These are phyloP conservation scores for Adelognathus sp. DNA, from an alignment of 2,888 invertebrate genomes.

Conservation along the genomic window DNA sequence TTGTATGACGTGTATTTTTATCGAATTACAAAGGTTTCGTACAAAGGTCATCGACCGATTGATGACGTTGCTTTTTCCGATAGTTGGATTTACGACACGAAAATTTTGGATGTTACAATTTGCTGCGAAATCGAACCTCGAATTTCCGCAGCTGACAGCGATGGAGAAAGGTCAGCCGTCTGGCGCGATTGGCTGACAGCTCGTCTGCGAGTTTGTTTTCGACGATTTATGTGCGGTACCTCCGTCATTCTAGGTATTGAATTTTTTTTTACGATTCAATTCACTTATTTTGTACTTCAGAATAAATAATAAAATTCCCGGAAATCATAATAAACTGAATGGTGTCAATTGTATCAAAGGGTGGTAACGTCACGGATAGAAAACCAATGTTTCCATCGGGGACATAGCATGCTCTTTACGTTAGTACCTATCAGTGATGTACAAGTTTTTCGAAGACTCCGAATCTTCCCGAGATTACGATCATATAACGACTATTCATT, in stretches of 20 bases:
- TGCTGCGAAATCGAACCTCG: slow-evolving; percentile 2
- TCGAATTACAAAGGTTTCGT: not conserved
- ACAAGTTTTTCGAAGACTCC: too few species aligned
- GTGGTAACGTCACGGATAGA: too few species aligned
- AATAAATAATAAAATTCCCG: too few species aligned
- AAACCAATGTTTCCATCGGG: too few species aligned
- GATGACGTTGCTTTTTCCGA: not conserved
- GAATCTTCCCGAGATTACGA: too few species aligned
- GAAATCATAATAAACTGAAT: too few species aligned
- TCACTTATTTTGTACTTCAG: not conserved
- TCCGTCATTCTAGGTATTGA: not conserved
- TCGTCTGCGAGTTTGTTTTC: slow-evolving; percentile 24
- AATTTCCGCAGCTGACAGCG: slow-evolving; percentile 39
- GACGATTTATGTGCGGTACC: not conserved
- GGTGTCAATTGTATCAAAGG: too few species aligned
- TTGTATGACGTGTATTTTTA: not conserved
- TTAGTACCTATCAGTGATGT: too few species aligned
- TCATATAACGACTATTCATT: too few species aligned
- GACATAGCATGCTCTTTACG: too few species aligned
- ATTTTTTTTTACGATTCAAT: not conserved
- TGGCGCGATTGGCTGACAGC: slow-evolving; percentile 7
- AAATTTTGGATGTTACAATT: not conserved
- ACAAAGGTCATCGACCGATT: not conserved
- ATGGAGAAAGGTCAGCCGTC: not conserved
- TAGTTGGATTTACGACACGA: not conserved